Evolutionary conservation across 1,140 invertebrate genomes (phyloP).

Genomic region (Heterodera carotae): DNA sequence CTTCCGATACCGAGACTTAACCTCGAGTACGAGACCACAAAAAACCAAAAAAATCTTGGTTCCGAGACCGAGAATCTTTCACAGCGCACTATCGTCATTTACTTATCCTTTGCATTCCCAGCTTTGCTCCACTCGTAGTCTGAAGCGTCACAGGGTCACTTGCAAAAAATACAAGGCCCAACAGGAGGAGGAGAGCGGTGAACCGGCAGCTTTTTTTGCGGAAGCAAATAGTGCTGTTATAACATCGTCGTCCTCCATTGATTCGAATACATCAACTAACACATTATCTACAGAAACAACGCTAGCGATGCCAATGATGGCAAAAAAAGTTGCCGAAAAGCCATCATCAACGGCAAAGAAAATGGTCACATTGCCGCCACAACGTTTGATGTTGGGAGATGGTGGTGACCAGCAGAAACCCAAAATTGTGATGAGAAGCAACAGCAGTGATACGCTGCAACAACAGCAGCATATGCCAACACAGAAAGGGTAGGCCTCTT

Average conservation of each 20-base stretch:
- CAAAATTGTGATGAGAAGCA: neutral
- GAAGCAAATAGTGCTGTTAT: neutral
- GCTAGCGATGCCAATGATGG: neutral
- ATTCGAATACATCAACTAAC: no score
- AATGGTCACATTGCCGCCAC: neutral
- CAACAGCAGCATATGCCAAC: neutral
- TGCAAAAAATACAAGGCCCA: constrained; percentile 17
- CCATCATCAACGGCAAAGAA: neutral
- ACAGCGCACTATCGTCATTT: no score
- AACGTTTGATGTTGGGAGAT: no score
- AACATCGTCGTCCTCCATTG: no score
- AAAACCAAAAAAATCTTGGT: no score
- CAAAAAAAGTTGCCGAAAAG: neutral
- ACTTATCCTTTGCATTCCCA: no score
- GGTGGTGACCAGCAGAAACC: neutral
- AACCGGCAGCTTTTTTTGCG: neutral
- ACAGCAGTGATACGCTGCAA: neutral
- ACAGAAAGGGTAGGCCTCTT: neutral
- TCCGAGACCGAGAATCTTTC: no score
- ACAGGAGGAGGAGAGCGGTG: constrained; percentile 6
- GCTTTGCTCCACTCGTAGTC: constrained; percentile 28
- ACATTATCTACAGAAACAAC: neutral
- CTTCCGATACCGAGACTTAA: no score
- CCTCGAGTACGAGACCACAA: no score
- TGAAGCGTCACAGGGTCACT: constrained; percentile 25